Conservation (phyloP, 2,888 invertebrate genomes). For the Mycalesis mineus region DNA sequence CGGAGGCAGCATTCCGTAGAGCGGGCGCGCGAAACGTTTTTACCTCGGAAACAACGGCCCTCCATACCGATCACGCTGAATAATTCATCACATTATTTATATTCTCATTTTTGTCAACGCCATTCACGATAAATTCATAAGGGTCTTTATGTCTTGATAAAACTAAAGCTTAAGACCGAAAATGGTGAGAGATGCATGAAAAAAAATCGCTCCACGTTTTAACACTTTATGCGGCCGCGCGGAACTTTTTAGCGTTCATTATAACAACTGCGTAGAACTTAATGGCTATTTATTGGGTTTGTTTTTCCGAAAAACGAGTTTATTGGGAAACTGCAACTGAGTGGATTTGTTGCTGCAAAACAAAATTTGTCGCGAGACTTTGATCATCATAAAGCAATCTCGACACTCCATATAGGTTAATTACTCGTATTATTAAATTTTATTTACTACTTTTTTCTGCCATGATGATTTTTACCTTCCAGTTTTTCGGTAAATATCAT, state of each 20-base stretch:
- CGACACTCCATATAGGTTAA: too few species aligned
- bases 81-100: constrained; percentile 75
- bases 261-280: constrained; percentile 38
- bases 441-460: too few species aligned
- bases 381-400: not conserved
- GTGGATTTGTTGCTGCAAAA: not conserved
- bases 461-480: too few species aligned
- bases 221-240: constrained; percentile 46
- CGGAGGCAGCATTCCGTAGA: constrained; percentile 63
- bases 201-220: constrained; percentile 54
- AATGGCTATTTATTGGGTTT: constrained; percentile 28
- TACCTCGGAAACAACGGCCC: constrained; percentile 48
- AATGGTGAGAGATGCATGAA: constrained; percentile 54
- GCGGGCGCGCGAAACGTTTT: constrained; percentile 56
- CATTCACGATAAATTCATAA: constrained; percentile 74
- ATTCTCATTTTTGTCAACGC: constrained; percentile 78
- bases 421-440: too few species aligned
- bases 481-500: too few species aligned
- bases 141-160: constrained; percentile 77
- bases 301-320: constrained; percentile 8
- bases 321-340: not conserved
- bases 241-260: constrained; percentile 43
- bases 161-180: constrained; percentile 71
- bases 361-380: not conserved
- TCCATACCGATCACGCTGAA: constrained; percentile 78